Base-by-base conservation (phyloP, 2,888 invertebrate genomes). In the Oligia fasciuncula region DNA sequence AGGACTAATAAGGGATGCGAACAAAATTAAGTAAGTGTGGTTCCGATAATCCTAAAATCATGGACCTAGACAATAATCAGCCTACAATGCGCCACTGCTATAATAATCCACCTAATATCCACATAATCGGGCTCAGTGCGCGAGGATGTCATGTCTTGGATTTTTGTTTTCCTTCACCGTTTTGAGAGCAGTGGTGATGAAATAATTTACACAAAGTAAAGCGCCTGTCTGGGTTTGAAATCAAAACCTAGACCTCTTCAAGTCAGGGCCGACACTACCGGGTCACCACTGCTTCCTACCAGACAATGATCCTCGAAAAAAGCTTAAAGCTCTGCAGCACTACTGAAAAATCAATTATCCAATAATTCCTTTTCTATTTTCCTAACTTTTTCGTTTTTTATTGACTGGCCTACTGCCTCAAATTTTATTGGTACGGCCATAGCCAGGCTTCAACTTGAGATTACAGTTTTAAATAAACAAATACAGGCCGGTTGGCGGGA, bases 391-490 rank as follows among this genome's bases (percentile, higher is more conserved):
- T 49, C 9, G 23, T 40, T 67, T 67, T 81, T 62, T 43, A 79
- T 74, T 70, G 66, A n/a, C 43, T 35, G n/a, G n/a, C n/a, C 49
- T 6, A 62, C 49, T 60, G 17, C 1, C 40, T 65, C n/a, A 62
- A 19, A 51, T 74, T 67, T n/a, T 74, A 78, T 78, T 74, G 54
- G 70, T 17, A 68, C 51, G 72, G 67, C 49, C 65, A 40, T n/a
- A 35, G 63, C 29, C 29, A 29, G 29, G 29, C 68, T 40, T 35
- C 51, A 35, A 77, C 67, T 83, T 69, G 57, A 81, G 79, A 82
- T 84, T 80, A 87, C 88, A 79, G 88, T 88, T 86, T 80, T 81
- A 81, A 84, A 85, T 81, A 81, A 84, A 85, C 81, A 86, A 88
- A 81, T 76, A 84, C 69, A 46, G 70, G 80, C 65, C 79, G 68